phyloP scores from a whole-genome alignment of 2,113 vertebrate species.

The Terrapene triunguis region DNA sequence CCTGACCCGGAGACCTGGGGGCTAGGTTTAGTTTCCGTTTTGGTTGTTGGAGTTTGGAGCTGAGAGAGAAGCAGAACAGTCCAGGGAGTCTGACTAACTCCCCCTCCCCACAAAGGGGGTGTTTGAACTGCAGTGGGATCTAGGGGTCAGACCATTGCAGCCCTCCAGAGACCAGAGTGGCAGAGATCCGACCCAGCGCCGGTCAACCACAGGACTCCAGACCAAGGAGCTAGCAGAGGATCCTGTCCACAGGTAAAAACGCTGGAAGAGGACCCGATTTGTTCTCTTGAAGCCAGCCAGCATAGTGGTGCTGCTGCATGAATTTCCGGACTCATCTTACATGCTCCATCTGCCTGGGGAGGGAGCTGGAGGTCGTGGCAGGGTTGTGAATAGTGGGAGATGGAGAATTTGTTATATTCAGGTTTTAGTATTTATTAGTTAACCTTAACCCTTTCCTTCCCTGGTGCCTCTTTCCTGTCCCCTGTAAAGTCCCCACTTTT shows the following conservation, averaged over 20 bases:
- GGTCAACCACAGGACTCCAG: background rate
- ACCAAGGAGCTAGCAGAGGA: background rate
- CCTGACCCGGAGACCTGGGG: background rate
- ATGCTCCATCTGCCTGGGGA: background rate
- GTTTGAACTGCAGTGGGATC: background rate
- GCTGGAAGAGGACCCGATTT: background rate
- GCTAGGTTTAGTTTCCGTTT: background rate
- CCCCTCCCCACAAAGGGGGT: no score
- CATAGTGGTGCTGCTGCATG: background rate
- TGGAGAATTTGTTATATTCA: background rate
- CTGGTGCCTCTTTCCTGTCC: background rate
- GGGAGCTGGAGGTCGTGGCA: background rate
- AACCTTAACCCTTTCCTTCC: background rate
- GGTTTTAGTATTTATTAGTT: background rate
- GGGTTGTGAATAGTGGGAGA: background rate
- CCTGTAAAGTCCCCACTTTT: background rate
- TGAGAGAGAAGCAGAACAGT: no score
- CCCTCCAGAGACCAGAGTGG: no score
- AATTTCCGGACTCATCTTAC: background rate
- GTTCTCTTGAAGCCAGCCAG: background rate
- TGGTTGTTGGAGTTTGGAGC: background rate
- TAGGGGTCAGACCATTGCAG: background rate
- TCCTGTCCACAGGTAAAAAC: no score
- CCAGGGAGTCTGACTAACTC: background rate
- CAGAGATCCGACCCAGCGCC: background rate